A percentile compares a stretch with the other conserved stretches of the same genome.
phyloP scores from a whole-genome alignment of 2,888 invertebrate genomes.

The Drosophila mimetica region DNA sequence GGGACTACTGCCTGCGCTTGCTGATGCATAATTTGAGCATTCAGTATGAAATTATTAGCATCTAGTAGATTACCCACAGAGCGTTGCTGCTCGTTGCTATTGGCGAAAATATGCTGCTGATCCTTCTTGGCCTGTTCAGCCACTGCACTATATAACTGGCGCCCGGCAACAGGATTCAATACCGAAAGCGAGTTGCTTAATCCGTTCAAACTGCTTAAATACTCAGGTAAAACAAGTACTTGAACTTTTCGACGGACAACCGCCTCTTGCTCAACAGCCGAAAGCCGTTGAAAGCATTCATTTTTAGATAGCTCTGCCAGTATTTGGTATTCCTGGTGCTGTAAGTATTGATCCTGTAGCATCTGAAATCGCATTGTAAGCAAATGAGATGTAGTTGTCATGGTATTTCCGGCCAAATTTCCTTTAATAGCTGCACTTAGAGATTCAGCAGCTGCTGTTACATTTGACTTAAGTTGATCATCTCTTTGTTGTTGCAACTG shows the following conservation, averaged over 20 bases:
- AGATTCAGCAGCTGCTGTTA: constrained; percentile 79
- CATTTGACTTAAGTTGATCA: constrained; percentile 74
- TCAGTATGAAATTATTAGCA: constrained; percentile 72
- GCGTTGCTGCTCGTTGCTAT: constrained; percentile 45
- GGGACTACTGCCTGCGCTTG: constrained; percentile 52
- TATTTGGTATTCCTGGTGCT: constrained; percentile 81
- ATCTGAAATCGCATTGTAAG: constrained; percentile 81
- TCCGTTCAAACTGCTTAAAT: constrained; percentile 79
- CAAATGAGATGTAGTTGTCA: constrained; percentile 75
- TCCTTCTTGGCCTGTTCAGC: constrained; percentile 77
- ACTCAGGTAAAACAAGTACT: constrained; percentile 79
- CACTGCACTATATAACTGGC: constrained; percentile 76
- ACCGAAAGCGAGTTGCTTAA: constrained; percentile 78
- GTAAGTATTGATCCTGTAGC: constrained; percentile 82
- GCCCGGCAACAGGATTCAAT: constrained; percentile 77
- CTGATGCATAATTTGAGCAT: constrained; percentile 67
- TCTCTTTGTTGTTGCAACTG: constrained; percentile 57
- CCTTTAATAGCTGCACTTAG: constrained; percentile 77
- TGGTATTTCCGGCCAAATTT: constrained; percentile 55
- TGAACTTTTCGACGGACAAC: constrained; percentile 81
- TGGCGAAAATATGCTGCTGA: constrained; percentile 51
- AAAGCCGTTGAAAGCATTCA: constrained; percentile 80
- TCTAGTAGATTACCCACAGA: constrained; percentile 57
- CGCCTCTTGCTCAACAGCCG: constrained; percentile 77
- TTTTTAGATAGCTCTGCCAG: constrained; percentile 76